Percentiles rank a stretch among this genome's conserved stretches.
These are phyloP conservation scores for Diachasma alloeum DNA, from an alignment of 1,140 invertebrate genomes.

Conservation along the genomic window DNA sequence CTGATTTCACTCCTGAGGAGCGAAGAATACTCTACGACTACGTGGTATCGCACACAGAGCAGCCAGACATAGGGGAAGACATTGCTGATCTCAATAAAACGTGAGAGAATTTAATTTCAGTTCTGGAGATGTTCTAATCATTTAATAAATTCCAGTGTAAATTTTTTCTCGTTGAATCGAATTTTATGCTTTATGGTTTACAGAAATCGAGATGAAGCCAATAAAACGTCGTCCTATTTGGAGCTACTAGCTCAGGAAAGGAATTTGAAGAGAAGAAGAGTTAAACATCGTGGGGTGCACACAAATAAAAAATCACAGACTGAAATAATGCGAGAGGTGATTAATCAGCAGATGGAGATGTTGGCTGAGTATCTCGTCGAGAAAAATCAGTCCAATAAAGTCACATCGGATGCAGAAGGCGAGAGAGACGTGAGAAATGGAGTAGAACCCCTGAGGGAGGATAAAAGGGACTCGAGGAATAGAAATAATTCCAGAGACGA, in stretches of 20 bases:
- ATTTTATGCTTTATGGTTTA: not conserved
- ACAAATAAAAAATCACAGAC: slow-evolving; percentile 71
- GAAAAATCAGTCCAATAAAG: not conserved
- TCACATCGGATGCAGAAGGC: not conserved
- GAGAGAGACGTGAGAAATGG: not conserved
- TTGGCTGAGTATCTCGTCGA: slow-evolving; percentile 49
- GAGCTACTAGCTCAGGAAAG: slow-evolving; percentile 69
- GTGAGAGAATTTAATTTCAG: slow-evolving; percentile 43
- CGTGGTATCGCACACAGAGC: slow-evolving; percentile 57
- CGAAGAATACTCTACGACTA: slow-evolving; percentile 65
- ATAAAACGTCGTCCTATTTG: slow-evolving; percentile 47
- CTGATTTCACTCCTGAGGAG: slow-evolving; percentile 66
- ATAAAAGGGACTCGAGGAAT: not conserved
- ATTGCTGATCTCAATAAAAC: slow-evolving; percentile 51
- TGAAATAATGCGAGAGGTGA: slow-evolving; percentile 71
- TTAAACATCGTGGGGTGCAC: slow-evolving; percentile 71
- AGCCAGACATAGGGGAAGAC: slow-evolving; percentile 53
- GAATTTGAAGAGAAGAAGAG: slow-evolving; percentile 70
- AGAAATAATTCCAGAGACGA: not conserved
- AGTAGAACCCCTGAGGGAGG: not conserved
- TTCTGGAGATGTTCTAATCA: not conserved
- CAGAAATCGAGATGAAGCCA: slow-evolving; percentile 19
- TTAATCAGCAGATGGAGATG: slow-evolving; percentile 69
- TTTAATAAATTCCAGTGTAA: not conserved
- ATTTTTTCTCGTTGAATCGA: not conserved